These are phyloP conservation scores for Drosophila nigricruria DNA, from an alignment of 2,888 invertebrate genomes.

Conservation along the genomic window DNA sequence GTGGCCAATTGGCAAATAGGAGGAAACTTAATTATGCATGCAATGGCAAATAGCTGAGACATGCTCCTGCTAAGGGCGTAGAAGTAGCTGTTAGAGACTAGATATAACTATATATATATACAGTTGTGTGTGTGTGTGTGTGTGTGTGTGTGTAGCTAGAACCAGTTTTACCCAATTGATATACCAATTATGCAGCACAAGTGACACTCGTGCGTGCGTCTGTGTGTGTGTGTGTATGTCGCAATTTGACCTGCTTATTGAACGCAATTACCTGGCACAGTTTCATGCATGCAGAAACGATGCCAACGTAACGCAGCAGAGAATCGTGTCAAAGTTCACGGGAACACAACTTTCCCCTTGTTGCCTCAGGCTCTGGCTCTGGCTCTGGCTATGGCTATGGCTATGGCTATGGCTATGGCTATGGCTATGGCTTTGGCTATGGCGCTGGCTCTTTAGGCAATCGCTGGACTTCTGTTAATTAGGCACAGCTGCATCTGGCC, in stretches of 20 bases:
- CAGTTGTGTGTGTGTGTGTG: neutral
- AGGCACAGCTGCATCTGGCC: slow-evolving; percentile 49
- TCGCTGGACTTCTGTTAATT: slow-evolving; percentile 66
- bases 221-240: slow-evolving; percentile 11
- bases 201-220: slow-evolving; percentile 49
- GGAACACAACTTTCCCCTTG: slow-evolving; percentile 47
- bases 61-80: slow-evolving; percentile 15
- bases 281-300: slow-evolving; percentile 56
- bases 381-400: neutral
- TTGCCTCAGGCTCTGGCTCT: neutral
- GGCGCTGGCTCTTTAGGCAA: neutral
- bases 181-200: slow-evolving; percentile 69
- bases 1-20: slow-evolving; percentile 5
- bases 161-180: slow-evolving; percentile 53
- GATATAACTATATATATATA: neutral
- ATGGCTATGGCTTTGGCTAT: no score
- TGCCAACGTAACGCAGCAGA: slow-evolving; percentile 60
- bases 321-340: slow-evolving; percentile 72
- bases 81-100: slow-evolving; percentile 10
- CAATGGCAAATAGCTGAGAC: slow-evolving; percentile 37
- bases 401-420: no score
- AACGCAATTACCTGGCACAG: slow-evolving; percentile 77
- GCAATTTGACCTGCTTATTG: slow-evolving; percentile 70
- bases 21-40: slow-evolving; percentile 56
- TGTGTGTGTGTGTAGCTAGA: neutral